Evolutionary conservation across 2,888 invertebrate genomes (phyloP).

Genomic region (Drosophila nr. medialis): DNA sequence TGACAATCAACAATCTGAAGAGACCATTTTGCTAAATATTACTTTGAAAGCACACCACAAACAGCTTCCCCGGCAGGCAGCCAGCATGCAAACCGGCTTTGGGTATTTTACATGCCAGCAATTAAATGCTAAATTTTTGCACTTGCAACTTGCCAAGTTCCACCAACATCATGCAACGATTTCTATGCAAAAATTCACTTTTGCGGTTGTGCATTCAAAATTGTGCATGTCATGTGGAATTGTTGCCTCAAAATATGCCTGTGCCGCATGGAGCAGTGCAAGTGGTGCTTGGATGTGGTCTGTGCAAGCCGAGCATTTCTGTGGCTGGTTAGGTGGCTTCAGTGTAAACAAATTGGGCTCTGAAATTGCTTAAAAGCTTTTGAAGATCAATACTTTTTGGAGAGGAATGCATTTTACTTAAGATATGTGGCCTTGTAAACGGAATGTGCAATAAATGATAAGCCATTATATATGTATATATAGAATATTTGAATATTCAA

Average conservation of each 20-base stretch:
- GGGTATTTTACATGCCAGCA: slow-evolving; percentile 43
- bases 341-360: slow-evolving; percentile 24
- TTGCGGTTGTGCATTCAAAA: slow-evolving; percentile 49
- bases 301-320: slow-evolving; percentile 23
- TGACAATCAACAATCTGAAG: slow-evolving; percentile 26
- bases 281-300: slow-evolving; percentile 23
- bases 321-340: slow-evolving; percentile 19
- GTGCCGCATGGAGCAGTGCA: slow-evolving; percentile 25
- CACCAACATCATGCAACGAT: slow-evolving; percentile 47
- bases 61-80: not conserved
- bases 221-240: slow-evolving; percentile 57
- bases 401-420: not conserved
- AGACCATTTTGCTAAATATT: slow-evolving; percentile 9
- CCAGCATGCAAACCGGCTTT: not conserved
- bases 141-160: slow-evolving; percentile 36
- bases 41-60: slow-evolving; percentile 7
- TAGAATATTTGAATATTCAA: not conserved
- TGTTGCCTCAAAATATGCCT: slow-evolving; percentile 58
- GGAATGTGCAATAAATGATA: not conserved
- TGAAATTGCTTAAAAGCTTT: slow-evolving; percentile 15
- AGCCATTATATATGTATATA: not conserved
- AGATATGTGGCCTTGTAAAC: not conserved
- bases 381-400: not conserved
- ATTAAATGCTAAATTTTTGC: slow-evolving; percentile 65
- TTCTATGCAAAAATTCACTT: slow-evolving; percentile 56